phyloP scores from a whole-genome alignment of 2,797 vertebrate genomes.

The Schizothorax lantsangensis region DNA sequence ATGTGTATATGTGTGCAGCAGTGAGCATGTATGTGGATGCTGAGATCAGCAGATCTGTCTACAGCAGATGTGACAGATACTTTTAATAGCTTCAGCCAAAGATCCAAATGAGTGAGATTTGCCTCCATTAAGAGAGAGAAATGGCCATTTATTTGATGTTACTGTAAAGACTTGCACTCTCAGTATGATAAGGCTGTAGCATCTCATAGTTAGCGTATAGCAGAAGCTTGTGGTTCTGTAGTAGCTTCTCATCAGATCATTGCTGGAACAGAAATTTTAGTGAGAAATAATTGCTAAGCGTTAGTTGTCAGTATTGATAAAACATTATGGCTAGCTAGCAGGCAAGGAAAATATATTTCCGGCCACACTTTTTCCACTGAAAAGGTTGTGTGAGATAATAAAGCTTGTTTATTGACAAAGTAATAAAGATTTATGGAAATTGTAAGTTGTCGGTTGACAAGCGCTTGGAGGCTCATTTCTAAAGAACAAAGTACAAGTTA shows the following conservation, averaged over 20 bases:
- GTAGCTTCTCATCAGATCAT: slow-evolving; percentile 2
- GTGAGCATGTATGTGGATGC: slow-evolving; percentile 43
- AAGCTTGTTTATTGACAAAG: slow-evolving; percentile 28
- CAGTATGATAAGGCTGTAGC: background rate
- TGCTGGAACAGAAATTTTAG: background rate
- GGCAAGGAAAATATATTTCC: background rate
- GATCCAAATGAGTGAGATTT: slow-evolving; percentile 6
- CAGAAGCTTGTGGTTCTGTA: background rate
- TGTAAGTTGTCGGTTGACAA: slow-evolving; percentile 21
- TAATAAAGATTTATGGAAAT: slow-evolving; percentile 47
- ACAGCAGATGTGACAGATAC: slow-evolving; percentile 55
- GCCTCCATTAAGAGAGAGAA: background rate
- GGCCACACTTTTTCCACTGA: background rate
- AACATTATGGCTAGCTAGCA: background rate
- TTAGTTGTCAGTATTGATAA: slow-evolving; percentile 3
- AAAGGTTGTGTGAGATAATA: slow-evolving; percentile 8
- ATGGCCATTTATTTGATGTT: slow-evolving; percentile 8
- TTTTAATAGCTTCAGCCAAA: slow-evolving; percentile 44
- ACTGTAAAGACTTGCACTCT: background rate
- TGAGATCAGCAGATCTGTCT: slow-evolving; percentile 65
- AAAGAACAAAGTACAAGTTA: slow-evolving; percentile 39
- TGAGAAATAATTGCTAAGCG: background rate
- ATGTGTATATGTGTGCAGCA: slow-evolving; percentile 22
- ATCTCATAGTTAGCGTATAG: background rate
- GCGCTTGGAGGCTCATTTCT: slow-evolving; percentile 31